Percentiles rank a stretch among this genome's conserved stretches.
phyloP scores from a whole-genome alignment of 2,888 invertebrate genomes.

The Carpatolechia fugitivella region DNA sequence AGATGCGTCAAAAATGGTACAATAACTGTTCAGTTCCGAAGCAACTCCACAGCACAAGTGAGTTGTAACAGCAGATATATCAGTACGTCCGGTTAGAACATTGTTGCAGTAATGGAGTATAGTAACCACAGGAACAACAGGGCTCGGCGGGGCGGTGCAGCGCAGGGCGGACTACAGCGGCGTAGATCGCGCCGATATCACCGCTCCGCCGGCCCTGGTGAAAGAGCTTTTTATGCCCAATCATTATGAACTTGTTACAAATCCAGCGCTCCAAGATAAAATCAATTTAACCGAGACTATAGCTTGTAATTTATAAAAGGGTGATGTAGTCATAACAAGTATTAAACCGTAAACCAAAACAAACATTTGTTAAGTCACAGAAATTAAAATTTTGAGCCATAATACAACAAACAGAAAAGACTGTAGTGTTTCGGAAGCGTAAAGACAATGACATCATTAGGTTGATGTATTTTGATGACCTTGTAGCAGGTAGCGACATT shows the following conservation, averaged over 20 bases:
- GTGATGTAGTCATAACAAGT: not conserved
- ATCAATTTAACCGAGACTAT: too few species aligned
- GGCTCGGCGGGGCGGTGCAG: too few species aligned
- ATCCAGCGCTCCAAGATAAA: too few species aligned
- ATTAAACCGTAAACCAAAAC: not conserved
- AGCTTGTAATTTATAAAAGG: not conserved
- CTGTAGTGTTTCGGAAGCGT: not conserved
- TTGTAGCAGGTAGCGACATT: not conserved
- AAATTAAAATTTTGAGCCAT: not conserved
- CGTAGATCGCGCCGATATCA: not conserved
- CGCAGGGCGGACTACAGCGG: not conserved
- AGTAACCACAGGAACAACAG: too few species aligned
- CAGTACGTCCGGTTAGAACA: not conserved
- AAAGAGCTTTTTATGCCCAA: not conserved
- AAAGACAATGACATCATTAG: not conserved
- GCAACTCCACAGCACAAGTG: not conserved
- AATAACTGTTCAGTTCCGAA: not conserved
- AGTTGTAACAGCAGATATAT: not conserved
- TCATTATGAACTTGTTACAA: not conserved
- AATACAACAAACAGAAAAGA: not conserved
- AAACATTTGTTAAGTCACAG: not conserved
- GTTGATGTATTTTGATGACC: not conserved
- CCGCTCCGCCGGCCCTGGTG: not conserved
- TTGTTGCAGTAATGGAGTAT: not conserved
- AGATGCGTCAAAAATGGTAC: not conserved